Base-by-base conservation (phyloP, 2,888 invertebrate species). In the Pseudeuparius sepicola region DNA sequence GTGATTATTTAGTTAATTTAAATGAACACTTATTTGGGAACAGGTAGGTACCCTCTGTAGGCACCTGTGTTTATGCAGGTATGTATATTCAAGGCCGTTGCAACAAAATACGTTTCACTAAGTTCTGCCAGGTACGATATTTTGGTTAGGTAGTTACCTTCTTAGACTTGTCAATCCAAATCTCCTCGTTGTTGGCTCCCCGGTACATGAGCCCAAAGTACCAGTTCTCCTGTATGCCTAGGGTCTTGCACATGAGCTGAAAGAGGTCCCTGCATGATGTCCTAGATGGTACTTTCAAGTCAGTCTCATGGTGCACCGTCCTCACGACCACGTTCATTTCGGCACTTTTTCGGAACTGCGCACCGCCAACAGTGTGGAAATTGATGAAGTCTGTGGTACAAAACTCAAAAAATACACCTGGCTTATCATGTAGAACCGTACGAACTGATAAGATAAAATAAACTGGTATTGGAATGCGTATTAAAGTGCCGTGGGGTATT, bases 141-240 rank as follows among this genome's bases (percentile, higher is more conserved):
- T n/a, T n/a, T n/a, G n/a, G n/a, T n/a, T n/a, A n/a, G n/a, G n/a
- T n/a, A n/a, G n/a, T n/a, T 43, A 60, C 59, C 52, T 60, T 61
- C 50, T 57, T 59, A 0, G 59, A 59, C 26, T 45, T 48, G 35
- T 61, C 61, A 17, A 59, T 50, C 61, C 61, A 61, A 11, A 60
- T 45, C 25, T 55, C 51, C 15, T 52, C 51, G 17, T 48, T 43
- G 9, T 51, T 48, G 14, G 50, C 43, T 23, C 54, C 54, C 15
- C 44, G 36, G 40, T 52, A 57, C 48, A 53, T 50, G 23, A 61
- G 34, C 3, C 61, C 61, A 42, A 61, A 61, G 42, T 53, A 60
- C 60, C 61, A 60, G n/a, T 46, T 46, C 45, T 61, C 61, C 34
- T 55, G 52, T 28, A 61, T 47, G 4, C 57, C 54, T 31, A 60